These are phyloP conservation scores for Drosophila nasuta DNA, from an alignment of 1,140 invertebrate genomes.

Conservation along the genomic window DNA sequence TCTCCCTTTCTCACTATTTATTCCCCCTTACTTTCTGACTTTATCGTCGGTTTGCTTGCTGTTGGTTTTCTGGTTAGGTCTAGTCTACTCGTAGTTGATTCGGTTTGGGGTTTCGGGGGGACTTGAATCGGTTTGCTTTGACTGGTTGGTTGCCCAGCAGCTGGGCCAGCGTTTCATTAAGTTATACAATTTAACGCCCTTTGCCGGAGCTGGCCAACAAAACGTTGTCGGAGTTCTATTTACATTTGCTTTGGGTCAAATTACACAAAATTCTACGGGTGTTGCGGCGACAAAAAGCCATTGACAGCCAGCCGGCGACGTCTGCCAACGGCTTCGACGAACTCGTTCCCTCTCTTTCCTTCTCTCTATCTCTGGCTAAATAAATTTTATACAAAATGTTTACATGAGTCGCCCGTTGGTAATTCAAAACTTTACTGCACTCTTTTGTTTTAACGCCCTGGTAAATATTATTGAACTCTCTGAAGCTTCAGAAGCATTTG, in stretches of 20 bases:
- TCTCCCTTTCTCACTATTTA: not conserved
- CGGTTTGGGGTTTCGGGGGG: slow-evolving; percentile 24
- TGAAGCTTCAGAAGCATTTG: not conserved
- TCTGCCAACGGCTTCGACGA: slow-evolving; percentile 37
- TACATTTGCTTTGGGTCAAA: slow-evolving; percentile 84
- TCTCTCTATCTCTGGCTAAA: slow-evolving; percentile 50
- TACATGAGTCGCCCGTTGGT: slow-evolving; percentile 57
- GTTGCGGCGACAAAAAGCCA: slow-evolving; percentile 79
- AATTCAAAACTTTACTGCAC: slow-evolving; percentile 72
- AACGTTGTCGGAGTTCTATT: slow-evolving; percentile 73
- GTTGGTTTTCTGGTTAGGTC: slow-evolving; percentile 79
- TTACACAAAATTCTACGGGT: slow-evolving; percentile 83
- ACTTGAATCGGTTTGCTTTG: slow-evolving; percentile 70
- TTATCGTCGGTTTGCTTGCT: slow-evolving; percentile 68
- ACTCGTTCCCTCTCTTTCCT: not conserved
- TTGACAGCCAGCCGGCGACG: slow-evolving; percentile 64
- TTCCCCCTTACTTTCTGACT: slow-evolving; percentile 72
- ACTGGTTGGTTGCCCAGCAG: slow-evolving; percentile 58
- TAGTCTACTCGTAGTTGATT: slow-evolving; percentile 56
- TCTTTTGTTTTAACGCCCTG: slow-evolving; percentile 59
- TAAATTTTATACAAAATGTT: slow-evolving; percentile 75
- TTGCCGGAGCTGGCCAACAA: slow-evolving; percentile 58
- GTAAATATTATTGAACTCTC: slow-evolving; percentile 75
- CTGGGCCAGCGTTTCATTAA: slow-evolving; percentile 76
- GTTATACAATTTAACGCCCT: slow-evolving; percentile 84